Evolutionary conservation across 2,797 vertebrate species (phyloP).

Genomic region (Spatula versicolor): DNA sequence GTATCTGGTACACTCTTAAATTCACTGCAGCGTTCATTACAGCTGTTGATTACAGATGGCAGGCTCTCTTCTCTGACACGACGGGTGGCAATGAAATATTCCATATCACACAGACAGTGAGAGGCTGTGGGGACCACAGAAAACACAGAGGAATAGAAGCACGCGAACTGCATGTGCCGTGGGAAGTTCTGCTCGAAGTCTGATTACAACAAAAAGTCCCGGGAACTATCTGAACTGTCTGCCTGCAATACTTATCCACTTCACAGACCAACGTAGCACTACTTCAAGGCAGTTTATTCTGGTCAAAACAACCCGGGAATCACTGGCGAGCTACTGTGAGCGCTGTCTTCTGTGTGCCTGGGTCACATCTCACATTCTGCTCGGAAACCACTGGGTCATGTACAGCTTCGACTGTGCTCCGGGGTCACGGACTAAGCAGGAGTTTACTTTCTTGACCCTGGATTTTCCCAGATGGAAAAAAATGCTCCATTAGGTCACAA

Average conservation of each 20-base stretch:
- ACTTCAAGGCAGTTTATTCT: background rate
- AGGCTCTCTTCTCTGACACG: background rate
- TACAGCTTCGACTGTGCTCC: background rate
- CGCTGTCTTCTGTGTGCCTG: background rate
- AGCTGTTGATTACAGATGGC: background rate
- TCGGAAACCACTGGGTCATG: background rate
- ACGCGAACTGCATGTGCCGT: background rate
- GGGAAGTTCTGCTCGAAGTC: background rate
- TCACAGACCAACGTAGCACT: accelerated
- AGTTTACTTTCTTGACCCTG: background rate
- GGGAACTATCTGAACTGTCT: background rate
- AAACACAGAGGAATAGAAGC: background rate
- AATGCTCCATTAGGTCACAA: background rate
- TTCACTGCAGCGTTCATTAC: background rate
- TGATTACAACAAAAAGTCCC: background rate
- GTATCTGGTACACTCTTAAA: background rate
- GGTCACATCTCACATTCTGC: background rate
- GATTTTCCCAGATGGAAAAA: background rate
- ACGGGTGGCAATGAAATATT: background rate
- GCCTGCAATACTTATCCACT: background rate
- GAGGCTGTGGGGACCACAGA: background rate
- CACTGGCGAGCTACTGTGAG: background rate
- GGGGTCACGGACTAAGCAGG: background rate
- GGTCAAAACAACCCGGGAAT: background rate
- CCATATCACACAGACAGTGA: background rate